phyloP scores from a whole-genome alignment of 2,113 vertebrate species.

The Melierax canorus region DNA sequence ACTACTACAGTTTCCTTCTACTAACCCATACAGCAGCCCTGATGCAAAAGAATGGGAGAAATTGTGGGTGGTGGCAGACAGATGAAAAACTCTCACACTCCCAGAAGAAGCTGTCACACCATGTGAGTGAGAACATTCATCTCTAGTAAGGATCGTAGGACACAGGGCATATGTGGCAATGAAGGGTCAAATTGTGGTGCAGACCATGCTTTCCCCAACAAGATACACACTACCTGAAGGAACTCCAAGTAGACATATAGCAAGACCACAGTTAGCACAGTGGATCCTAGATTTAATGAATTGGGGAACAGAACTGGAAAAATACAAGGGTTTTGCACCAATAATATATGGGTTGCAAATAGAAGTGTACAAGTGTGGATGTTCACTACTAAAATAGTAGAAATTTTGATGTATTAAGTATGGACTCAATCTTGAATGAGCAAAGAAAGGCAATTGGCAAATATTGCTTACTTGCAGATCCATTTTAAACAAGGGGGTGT shows the following conservation, averaged over 20 bases:
- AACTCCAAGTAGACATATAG: background rate
- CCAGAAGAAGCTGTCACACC: background rate
- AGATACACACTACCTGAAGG: rapidly evolving
- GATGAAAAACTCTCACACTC: background rate
- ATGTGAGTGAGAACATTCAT: background rate
- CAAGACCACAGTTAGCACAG: background rate
- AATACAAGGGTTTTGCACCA: background rate
- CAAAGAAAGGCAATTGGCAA: background rate
- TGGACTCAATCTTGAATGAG: background rate
- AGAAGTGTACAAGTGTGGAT: background rate
- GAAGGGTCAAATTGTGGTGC: background rate
- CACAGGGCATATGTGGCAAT: background rate
- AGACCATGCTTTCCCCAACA: background rate
- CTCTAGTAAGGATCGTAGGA: background rate
- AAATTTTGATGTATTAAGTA: background rate
- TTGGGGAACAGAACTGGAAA: background rate
- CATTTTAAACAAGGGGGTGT: background rate
- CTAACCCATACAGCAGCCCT: background rate
- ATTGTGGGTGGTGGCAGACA: background rate
- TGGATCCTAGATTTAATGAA: background rate
- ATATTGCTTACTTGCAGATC: background rate
- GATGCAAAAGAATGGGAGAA: background rate
- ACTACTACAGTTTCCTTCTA: background rate
- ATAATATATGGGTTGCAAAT: background rate
- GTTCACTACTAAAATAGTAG: background rate